phyloP scores from a whole-genome alignment of 2,888 invertebrate species.

The Hipparchia semele region DNA sequence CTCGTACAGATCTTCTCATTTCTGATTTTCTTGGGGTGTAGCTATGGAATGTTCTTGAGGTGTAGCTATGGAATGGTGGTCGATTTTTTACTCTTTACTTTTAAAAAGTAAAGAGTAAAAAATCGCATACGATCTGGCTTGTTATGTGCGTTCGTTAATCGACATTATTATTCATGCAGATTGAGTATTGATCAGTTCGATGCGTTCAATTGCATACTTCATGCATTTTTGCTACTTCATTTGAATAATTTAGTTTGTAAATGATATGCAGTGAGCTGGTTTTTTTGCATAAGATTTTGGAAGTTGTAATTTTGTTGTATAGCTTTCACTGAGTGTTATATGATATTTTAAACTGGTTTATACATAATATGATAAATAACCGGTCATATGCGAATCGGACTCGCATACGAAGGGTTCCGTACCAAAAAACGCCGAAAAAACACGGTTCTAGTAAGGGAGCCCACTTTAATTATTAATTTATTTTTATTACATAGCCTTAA shows the following conservation, averaged over 20 bases:
- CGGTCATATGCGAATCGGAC: no score
- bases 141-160: neutral
- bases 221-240: constrained; percentile 3
- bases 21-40: no score
- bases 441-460: no score
- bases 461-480: no score
- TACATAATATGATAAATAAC: no score
- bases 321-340: neutral
- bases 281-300: constrained; percentile 2
- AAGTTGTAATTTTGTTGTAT: neutral
- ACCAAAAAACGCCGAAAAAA: no score
- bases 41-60: no score
- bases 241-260: neutral
- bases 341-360: neutral
- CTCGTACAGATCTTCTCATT: no score
- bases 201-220: constrained; percentile 1
- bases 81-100: no score
- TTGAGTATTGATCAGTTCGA: constrained; percentile 4
- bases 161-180: constrained; percentile 3
- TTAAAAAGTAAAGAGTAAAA: neutral
- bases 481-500: no score
- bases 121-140: neutral
- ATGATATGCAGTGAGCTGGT: neutral
- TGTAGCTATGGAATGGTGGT: no score
- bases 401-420: no score